Conservation (phyloP, 1,140 invertebrate species). For the Drosophila oshimai region DNA sequence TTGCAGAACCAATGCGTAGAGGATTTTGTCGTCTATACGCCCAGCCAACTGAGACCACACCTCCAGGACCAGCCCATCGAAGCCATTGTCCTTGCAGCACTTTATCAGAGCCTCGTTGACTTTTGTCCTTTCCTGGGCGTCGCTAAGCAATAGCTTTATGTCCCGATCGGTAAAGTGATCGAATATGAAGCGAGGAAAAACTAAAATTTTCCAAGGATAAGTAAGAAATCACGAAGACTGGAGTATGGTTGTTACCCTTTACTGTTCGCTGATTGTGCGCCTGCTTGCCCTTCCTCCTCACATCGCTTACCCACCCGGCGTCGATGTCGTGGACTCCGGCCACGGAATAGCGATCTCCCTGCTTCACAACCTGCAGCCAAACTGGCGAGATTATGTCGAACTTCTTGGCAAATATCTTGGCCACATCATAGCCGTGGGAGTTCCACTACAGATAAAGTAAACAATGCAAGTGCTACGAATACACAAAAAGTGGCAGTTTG, state of each 20-base stretch:
- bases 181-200: constrained; percentile 93
- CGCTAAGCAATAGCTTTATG: constrained; percentile 86
- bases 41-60: constrained; percentile 92
- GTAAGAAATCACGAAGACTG: neutral
- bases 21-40: constrained; percentile 86
- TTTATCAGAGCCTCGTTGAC: constrained; percentile 86
- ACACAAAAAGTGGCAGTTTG: neutral
- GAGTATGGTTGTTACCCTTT: constrained; percentile 25
- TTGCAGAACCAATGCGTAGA: constrained; percentile 86
- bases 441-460: constrained; percentile 92
- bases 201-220: constrained; percentile 81
- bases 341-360: constrained; percentile 86
- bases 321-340: constrained; percentile 91
- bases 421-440: constrained; percentile 95
- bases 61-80: constrained; percentile 94
- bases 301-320: constrained; percentile 90
- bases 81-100: constrained; percentile 87
- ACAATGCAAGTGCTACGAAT: neutral
- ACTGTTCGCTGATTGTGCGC: constrained; percentile 82
- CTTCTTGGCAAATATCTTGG: constrained; percentile 94
- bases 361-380: constrained; percentile 92
- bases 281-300: constrained; percentile 84
- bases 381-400: constrained; percentile 96
- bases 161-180: constrained; percentile 91
- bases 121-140: constrained; percentile 85